Evolutionary conservation across 2,797 vertebrate species (phyloP).

Genomic region (Fundulus diaphanus): DNA sequence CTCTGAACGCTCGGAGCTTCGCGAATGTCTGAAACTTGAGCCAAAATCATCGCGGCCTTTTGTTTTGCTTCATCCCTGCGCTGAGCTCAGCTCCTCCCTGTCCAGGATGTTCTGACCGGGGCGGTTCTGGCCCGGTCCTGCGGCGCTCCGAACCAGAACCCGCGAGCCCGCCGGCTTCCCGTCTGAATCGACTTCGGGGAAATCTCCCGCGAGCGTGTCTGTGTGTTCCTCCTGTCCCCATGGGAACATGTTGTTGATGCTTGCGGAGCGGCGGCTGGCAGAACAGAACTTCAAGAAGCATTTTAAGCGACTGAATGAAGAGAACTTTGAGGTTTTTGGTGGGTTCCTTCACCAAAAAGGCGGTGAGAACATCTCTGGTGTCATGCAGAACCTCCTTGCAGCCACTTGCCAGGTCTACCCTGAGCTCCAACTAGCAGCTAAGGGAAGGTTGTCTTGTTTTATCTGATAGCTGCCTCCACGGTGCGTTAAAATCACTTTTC

Average conservation of each 20-base stretch:
- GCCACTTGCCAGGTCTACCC: neutral
- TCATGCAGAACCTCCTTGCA: neutral
- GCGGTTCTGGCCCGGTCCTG: no score
- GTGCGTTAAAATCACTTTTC: neutral
- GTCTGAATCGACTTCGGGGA: neutral
- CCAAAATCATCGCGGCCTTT: slow-evolving; percentile 32
- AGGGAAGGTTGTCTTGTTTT: neutral
- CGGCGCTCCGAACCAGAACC: neutral
- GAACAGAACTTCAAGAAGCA: slow-evolving; percentile 33
- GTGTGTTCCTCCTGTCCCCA: slow-evolving; percentile 7
- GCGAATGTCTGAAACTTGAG: slow-evolving; percentile 10
- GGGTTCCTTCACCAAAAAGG: no score
- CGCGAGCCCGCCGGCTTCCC: neutral
- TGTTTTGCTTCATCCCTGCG: slow-evolving; percentile 1
- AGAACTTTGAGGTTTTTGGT: no score
- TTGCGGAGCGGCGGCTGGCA: slow-evolving; percentile 34
- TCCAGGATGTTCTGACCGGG: neutral
- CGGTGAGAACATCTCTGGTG: neutral
- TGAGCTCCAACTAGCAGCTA: neutral
- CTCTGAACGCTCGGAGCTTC: slow-evolving; percentile 14
- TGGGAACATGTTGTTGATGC: slow-evolving; percentile 25
- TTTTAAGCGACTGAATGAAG: no score
- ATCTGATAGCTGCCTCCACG: neutral
- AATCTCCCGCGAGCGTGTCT: slow-evolving; percentile 3
- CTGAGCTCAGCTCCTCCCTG: neutral